Conservation (phyloP, 2,797 vertebrate species). For the Cynopterus sphinx region DNA sequence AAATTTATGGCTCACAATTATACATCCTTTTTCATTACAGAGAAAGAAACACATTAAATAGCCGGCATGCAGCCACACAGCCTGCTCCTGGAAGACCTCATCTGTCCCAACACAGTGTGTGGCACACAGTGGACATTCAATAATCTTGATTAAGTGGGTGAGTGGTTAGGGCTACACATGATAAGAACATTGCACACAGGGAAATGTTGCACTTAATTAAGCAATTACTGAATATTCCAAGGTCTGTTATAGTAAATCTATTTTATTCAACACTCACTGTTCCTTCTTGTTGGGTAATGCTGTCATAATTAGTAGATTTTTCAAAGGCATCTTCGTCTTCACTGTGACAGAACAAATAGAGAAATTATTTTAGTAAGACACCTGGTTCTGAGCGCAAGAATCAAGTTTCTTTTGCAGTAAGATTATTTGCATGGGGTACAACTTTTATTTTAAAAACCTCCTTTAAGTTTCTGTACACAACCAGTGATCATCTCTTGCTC, state of each 20-base stretch:
- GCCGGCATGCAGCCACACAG: background rate
- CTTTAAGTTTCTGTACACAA: background rate
- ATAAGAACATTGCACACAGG: background rate
- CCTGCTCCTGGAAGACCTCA: background rate
- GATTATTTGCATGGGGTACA: background rate
- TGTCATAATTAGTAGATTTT: constrained; percentile 63
- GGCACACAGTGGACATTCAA: background rate
- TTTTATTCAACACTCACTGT: constrained; percentile 78
- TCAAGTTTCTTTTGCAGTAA: background rate
- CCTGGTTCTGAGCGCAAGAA: background rate
- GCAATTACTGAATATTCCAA: background rate
- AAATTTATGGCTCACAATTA: background rate
- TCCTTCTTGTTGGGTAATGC: constrained; percentile 43
- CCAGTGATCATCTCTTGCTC: background rate
- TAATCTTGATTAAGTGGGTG: too few relatives aligned
- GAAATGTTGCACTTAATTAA: constrained; percentile 29
- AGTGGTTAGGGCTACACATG: background rate
- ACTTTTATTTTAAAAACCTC: constrained; percentile 38
- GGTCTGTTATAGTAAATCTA: constrained; percentile 6
- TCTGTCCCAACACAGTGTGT: background rate
- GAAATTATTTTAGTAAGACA: constrained; percentile 34
- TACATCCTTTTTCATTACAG: background rate
- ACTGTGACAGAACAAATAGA: constrained; percentile 75
- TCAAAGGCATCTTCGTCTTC: constrained; percentile 59
- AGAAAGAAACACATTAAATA: background rate